Conservation (phyloP, 2,113 vertebrate species). For the Microtus richardsoni region DNA sequence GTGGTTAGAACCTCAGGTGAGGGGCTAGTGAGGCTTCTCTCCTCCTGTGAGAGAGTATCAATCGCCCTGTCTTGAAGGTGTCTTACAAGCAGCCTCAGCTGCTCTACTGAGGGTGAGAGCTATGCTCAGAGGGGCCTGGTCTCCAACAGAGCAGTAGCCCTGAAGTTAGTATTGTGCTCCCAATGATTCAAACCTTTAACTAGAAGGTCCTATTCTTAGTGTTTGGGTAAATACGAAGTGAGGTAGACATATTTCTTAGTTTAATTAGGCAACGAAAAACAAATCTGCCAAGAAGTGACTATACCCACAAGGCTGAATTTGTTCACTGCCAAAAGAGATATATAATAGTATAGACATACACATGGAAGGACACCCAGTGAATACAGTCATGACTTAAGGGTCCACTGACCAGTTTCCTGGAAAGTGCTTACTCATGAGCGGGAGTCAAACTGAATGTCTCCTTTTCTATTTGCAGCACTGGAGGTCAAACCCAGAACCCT, state of each 20-base stretch:
- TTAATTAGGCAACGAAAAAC: conserved; percentile 33
- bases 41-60: neutral
- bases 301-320: neutral
- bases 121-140: neutral
- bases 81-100: neutral
- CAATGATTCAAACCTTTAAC: neutral
- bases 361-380: neutral
- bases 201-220: neutral
- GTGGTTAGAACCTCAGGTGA: neutral
- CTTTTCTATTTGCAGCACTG: neutral
- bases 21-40: neutral
- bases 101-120: neutral
- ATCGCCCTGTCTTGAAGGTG: too few species aligned
- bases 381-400: neutral
- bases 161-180: neutral
- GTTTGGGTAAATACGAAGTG: neutral
- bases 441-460: neutral
- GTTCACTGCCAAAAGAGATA: neutral
- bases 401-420: neutral
- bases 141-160: neutral
- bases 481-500: neutral
- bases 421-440: neutral
- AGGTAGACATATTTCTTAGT: conserved; percentile 19
- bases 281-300: conserved; percentile 4
- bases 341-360: neutral